Conservation (phyloP, 2,113 vertebrate genomes). For the Callithrix jacchus region DNA sequence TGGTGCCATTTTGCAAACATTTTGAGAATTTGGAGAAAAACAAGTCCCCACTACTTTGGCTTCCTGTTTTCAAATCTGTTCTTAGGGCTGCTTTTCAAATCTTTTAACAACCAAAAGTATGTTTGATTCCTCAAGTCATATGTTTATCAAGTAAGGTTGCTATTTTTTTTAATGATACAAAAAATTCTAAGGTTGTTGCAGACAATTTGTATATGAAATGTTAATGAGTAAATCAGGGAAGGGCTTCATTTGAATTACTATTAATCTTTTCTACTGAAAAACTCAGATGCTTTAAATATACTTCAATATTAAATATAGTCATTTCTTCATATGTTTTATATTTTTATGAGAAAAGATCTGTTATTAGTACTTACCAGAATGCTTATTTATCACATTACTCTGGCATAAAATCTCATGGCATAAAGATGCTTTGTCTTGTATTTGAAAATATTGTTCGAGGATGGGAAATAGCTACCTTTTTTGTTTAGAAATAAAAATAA, state of each 20-base stretch:
- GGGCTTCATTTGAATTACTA: not conserved
- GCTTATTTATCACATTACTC: slow-evolving; percentile 59
- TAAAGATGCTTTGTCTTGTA: not conserved
- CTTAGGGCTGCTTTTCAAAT: slow-evolving; percentile 52
- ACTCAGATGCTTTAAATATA: not conserved
- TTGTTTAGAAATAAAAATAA: slow-evolving; percentile 56
- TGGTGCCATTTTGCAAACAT: slow-evolving; percentile 54
- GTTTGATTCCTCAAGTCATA: slow-evolving; percentile 35
- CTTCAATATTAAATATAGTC: not conserved
- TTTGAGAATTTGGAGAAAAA: slow-evolving; percentile 52
- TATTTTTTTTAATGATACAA: not conserved
- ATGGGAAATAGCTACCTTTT: slow-evolving; percentile 49
- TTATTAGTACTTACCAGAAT: slow-evolving; percentile 43
- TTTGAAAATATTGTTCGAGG: slow-evolving; percentile 37
- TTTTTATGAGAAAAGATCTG: slow-evolving; percentile 2
- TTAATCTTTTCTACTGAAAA: not conserved
- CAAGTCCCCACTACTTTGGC: not conserved
- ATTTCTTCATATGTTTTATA: slow-evolving; percentile 48
- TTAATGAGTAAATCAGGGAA: not conserved
- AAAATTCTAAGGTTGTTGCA: not conserved
- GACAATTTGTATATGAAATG: not conserved
- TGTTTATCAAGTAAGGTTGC: slow-evolving; percentile 24
- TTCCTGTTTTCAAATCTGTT: slow-evolving; percentile 68
- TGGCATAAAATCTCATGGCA: slow-evolving; percentile 19
- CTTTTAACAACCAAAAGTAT: not conserved